Evolutionary conservation across 2,888 invertebrate genomes (phyloP), one percentile per base, ranked within the genome.

Genomic region (Venusia cambrica): DNA sequence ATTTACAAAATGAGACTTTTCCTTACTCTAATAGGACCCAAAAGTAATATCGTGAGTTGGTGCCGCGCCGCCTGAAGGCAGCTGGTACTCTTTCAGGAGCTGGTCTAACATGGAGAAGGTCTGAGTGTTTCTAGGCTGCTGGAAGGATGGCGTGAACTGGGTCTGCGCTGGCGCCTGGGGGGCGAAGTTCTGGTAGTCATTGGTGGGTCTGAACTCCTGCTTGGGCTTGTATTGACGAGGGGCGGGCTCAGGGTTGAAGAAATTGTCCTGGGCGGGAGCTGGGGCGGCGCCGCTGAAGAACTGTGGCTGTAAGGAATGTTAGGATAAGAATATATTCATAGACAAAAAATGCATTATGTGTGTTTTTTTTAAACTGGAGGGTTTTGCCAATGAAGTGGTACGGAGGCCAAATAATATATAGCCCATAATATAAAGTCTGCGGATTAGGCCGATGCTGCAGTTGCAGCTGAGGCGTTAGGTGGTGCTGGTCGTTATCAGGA

Each of bases 21-120:
- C 50, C 50, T 62, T 65, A 71, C 45, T 34, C 71, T 91, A 93
- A 73, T 92, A 94, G 70, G 93, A 92, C 59, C 95, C 94, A 66
- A 95, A 95, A 39, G 93, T 92, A 72, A 95, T 94, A 62, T 95
- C 95, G 62, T 95, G 94, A 16, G 94, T 83, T 0, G 94, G 90
- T 0, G 93, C 88, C 4, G 91, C 88, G 11, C 91, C 91, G 3
- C 88, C 89, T 48, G 90, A 88, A 0, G 95, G 95, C 25, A 95
- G 73, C 5, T 94, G 92, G 62, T 93, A 95, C 57, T 95, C 95
- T 63, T 93, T 92, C 27, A 94, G 91, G 28, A 95, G 89, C 63
- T 95, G 93, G 65, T 95, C 95, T 24, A 95, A 84, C 72, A 95
- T 88, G 31, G 75, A 88, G 71, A 64, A 88, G 22, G 60, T 67